phyloP scores from a whole-genome alignment of 2,888 invertebrate genomes.

The Patella pellucida region DNA sequence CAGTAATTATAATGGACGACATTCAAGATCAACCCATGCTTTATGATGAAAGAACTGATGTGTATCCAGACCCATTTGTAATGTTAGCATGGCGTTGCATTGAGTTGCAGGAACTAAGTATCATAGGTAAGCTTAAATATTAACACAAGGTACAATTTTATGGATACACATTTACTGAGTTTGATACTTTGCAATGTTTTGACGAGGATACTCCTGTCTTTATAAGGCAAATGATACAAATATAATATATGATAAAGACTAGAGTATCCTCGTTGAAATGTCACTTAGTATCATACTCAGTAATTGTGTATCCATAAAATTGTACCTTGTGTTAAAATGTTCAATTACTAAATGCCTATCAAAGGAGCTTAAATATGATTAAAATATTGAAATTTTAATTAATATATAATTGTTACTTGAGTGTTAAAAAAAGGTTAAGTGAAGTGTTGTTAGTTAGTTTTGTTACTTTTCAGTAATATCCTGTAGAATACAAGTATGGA shows the following conservation, averaged over 20 bases:
- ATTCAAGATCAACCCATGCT: slow-evolving; percentile 45
- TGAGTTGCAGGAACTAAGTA: slow-evolving; percentile 76
- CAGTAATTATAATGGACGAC: slow-evolving; percentile 78
- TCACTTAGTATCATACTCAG: too few relatives aligned
- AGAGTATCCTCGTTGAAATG: too few relatives aligned
- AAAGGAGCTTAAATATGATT: too few relatives aligned
- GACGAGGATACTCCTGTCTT: too few relatives aligned
- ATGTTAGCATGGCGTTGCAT: slow-evolving; percentile 79
- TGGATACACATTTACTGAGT: too few relatives aligned
- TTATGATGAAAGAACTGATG: slow-evolving; percentile 36
- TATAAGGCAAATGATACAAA: too few relatives aligned
- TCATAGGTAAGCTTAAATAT: slow-evolving; percentile 74
- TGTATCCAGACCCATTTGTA: slow-evolving; percentile 75
- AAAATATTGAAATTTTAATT: background rate
- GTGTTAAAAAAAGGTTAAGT: background rate
- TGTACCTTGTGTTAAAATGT: too few relatives aligned
- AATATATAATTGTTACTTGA: background rate
- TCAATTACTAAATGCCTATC: too few relatives aligned
- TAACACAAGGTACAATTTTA: too few relatives aligned
- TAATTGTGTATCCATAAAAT: too few relatives aligned
- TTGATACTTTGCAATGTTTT: too few relatives aligned
- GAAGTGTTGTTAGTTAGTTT: background rate
- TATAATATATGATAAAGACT: too few relatives aligned
- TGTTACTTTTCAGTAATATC: background rate
- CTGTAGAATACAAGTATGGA: background rate